Evolutionary conservation across 2,888 invertebrate genomes (phyloP).

Genomic region (Spialia ferax): DNA sequence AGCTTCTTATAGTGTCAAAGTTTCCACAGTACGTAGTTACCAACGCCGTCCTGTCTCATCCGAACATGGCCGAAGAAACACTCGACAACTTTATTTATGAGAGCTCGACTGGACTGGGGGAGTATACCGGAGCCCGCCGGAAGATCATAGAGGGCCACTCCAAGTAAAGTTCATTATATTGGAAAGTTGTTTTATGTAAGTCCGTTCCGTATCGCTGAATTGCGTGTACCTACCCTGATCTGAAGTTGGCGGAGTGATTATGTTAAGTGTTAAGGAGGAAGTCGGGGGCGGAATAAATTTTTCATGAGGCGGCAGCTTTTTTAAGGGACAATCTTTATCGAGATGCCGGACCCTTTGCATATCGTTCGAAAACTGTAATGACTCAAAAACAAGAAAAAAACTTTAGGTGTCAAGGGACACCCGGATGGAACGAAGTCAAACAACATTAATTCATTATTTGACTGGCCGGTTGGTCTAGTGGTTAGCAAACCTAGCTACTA

Average conservation of each 20-base stretch:
- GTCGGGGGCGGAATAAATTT: conserved; percentile 7
- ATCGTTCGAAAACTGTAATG: not conserved
- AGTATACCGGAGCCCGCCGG: conserved; percentile 42
- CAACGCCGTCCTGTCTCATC: conserved; percentile 57
- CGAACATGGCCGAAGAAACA: conserved; percentile 58
- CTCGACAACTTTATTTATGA: conserved; percentile 74
- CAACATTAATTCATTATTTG: too few relatives aligned
- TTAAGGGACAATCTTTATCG: conserved; percentile 5
- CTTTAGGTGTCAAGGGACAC: too few relatives aligned
- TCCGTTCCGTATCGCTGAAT: conserved; percentile 25
- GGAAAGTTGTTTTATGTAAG: conserved; percentile 33
- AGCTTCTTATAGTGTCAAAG: not conserved
- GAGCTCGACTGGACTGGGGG: conserved; percentile 57
- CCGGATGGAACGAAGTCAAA: too few relatives aligned
- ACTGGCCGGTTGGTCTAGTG: too few relatives aligned
- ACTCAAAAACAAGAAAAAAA: not conserved
- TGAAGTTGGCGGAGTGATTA: conserved; percentile 31
- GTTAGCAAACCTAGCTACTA: too few relatives aligned
- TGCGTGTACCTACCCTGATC: conserved; percentile 23
- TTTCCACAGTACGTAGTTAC: conserved; percentile 35
- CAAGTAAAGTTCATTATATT: conserved; percentile 44
- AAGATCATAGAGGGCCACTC: conserved; percentile 44
- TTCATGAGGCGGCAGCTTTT: conserved; percentile 3
- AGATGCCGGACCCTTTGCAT: conserved; percentile 6
- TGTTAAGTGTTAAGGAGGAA: conserved; percentile 28